Evolutionary conservation across 2,797 vertebrate genomes (phyloP).

Genomic region (Chelon labrosus): DNA sequence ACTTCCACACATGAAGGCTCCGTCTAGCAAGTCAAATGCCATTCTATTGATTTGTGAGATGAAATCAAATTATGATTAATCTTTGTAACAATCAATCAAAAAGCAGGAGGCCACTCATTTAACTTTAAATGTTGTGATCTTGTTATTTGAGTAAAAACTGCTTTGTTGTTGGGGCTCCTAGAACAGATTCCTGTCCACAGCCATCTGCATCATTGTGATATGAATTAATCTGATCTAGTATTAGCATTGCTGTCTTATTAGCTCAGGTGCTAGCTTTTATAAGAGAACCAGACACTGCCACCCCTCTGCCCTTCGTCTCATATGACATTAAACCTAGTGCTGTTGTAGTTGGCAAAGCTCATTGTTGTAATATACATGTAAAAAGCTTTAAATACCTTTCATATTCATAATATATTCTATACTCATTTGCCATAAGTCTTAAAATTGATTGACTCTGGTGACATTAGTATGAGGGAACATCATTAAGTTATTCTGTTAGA

Average conservation of each 20-base stretch:
- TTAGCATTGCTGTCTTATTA: conserved; percentile 29
- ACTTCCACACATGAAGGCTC: too few relatives aligned
- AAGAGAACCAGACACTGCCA: neutral
- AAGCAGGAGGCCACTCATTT: neutral
- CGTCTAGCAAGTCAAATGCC: too few relatives aligned
- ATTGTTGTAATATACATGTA: neutral
- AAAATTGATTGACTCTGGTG: too few relatives aligned
- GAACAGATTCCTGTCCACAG: conserved; percentile 13
- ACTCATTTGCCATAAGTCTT: too few relatives aligned
- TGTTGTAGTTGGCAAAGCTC: neutral
- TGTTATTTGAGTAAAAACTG: neutral
- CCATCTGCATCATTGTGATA: conserved; percentile 38
- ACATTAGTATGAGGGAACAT: too few relatives aligned
- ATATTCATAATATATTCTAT: neutral
- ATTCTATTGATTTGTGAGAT: neutral
- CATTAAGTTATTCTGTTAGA: neutral
- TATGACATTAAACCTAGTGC: neutral
- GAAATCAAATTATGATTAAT: neutral
- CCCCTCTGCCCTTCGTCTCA: conserved; percentile 10
- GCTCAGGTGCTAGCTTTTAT: conserved; percentile 11
- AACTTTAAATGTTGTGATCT: neutral
- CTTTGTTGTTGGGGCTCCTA: conserved; percentile 4
- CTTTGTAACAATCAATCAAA: too few relatives aligned
- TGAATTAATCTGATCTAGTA: conserved; percentile 35
- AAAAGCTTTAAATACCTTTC: neutral